Base-by-base conservation (phyloP, 2,888 invertebrate species). In the Pterobdella sp. region DNA sequence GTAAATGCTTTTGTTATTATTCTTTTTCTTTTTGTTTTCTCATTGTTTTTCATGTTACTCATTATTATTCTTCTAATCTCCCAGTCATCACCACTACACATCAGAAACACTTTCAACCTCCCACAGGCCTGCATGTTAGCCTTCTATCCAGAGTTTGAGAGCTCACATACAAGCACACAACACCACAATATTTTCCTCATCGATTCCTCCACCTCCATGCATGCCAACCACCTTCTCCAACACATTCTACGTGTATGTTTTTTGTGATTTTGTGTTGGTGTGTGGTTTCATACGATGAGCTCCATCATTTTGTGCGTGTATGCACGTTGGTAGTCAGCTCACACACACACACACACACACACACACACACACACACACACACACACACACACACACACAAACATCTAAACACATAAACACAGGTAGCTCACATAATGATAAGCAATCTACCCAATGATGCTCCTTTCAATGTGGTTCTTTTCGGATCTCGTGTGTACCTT, bases 121-220 rank as follows among this genome's bases (percentile, higher is more conserved):
- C 3, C 60, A 56, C 60, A 84, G 83, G 84, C 84, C 0, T 83
- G 82, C 77, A 84, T 84, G 84, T 75, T 85, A 78, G 81, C 83
- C 35, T 83, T 85, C 77, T 84, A 84, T 77, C 85, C 85, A 0
- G 83, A 83, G 77, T 85, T 85, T 79, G 83, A 82, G 73, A 78
- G 80, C 0, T 76, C 74, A 63, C 78, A 80, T 71, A 75, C 79
- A 34, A 79, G 74, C 72, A 79, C 77, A 72, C 79, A 77, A 65
- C 81, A 78, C 42, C 42, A 42, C 68, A 76, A 84, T 7, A 78
- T 84, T 10, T 79, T 85, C 71, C 75, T 84, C 7, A 75, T 85
- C 49, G 85, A 85, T 77, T 77, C 81, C 60, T 85, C 85, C 60
- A 56, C n/a, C 4, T 56, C 60, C n/a, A 56, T 56, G n/a, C 26